Evolutionary conservation across 1,140 invertebrate species (phyloP), one percentile per base, ranked within the genome.

Genomic region (Cotesia typhae): DNA sequence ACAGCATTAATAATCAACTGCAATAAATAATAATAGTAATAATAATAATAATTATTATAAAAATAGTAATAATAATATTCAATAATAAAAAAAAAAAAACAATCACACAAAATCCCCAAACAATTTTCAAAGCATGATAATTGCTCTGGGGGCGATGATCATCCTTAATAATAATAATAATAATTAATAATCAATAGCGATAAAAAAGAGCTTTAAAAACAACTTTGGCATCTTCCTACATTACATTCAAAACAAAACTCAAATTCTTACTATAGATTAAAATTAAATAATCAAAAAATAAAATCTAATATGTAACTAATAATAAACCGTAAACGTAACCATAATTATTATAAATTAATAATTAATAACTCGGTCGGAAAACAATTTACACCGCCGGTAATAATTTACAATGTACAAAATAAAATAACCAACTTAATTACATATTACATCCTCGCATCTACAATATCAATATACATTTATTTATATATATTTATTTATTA

Each of bases 141-240:
- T 55, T 14, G n/a, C 53, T 55, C 73, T 73, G 74, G 17, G 9
- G 6, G 4, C 6, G 69, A 72, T 76, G 78, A 80, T 87, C 85
- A 87, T 86, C 83, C 83, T 87, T 47, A 47, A 47, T 47, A 47
- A 14, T 14, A 14, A 14, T 14, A 14, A 14, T 14, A 14, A 47
- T 47, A 47, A 47, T 47, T 47, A 47, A 47, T 47, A 47, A 47
- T 47, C 10, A 47, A 47, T 47, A 47, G 10, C 10, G 10, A 47
- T 47, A 47, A 47, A 47, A 47, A 47, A 47, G 41, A 9, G 41
- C 6, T 47, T 10, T 47, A 47, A 47, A 86, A 80, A 87, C 83
- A 86, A 86, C 85, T 86, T 87, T 87, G 85, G 85, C 84, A 86
- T 87, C 79, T 83, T 80, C 81, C 81, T 83, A 28, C 28, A 28